A percentile compares a stretch with the other conserved stretches of the same genome.
Evolutionary conservation across 2,797 vertebrate species (phyloP).

Genomic region (Poeciliopsis turneri): DNA sequence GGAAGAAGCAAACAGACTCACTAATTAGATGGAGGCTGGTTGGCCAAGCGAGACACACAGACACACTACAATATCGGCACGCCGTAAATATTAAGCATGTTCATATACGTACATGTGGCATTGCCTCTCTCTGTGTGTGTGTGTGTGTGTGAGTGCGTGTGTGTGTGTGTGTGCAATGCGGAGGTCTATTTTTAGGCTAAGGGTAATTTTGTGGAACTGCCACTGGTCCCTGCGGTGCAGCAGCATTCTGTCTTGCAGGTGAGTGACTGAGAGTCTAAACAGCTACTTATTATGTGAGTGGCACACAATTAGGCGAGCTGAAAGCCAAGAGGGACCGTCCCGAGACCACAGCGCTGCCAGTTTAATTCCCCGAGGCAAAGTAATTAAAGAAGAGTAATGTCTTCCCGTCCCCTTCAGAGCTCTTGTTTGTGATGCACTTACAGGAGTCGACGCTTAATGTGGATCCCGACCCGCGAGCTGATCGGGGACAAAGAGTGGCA

Average conservation of each 20-base stretch:
- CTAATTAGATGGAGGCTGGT: conserved; percentile 60
- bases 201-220: conserved; percentile 55
- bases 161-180: conserved; percentile 20
- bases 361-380: conserved; percentile 34
- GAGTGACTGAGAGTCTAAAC: conserved; percentile 36
- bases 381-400: conserved; percentile 37
- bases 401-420: conserved; percentile 12
- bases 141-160: not conserved
- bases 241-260: conserved; percentile 48
- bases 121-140: not conserved
- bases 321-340: conserved; percentile 17
- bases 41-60: conserved; percentile 49
- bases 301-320: conserved; percentile 34
- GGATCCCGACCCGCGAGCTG: conserved; percentile 6
- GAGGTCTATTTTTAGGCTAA: conserved; percentile 57
- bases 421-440: conserved; percentile 2
- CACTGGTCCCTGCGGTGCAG: conserved; percentile 52
- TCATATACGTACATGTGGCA: conserved; percentile 8
- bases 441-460: conserved; percentile 10
- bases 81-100: conserved; percentile 24
- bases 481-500: conserved; percentile 6
- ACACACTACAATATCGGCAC: conserved; percentile 26
- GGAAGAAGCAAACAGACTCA: conserved; percentile 33
- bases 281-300: conserved; percentile 46
- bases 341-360: conserved; percentile 25